Evolutionary conservation across 2,797 vertebrate species (phyloP).

Genomic region (Sebastes vulpes): DNA sequence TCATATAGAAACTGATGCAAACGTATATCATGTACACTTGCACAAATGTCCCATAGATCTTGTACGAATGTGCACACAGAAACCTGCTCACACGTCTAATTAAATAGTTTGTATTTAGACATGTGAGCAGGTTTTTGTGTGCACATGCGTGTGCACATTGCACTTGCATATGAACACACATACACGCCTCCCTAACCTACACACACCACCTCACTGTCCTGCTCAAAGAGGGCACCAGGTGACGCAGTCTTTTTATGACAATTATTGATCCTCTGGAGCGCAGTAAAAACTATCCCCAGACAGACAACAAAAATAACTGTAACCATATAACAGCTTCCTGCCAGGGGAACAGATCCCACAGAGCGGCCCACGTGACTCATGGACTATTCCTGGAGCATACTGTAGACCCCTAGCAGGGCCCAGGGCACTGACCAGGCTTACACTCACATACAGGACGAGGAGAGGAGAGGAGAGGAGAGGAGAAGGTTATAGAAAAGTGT

Average conservation of each 20-base stretch:
- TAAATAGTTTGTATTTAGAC: no score
- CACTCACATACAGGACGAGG: constrained; percentile 40
- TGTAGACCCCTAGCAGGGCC: constrained; percentile 77
- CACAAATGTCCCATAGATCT: neutral
- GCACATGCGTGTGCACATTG: no score
- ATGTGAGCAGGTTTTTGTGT: no score
- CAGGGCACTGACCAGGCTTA: constrained; percentile 73
- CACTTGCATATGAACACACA: neutral
- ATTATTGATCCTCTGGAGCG: constrained; percentile 94
- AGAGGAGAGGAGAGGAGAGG: constrained; percentile 36
- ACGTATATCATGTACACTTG: neutral
- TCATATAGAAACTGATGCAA: neutral
- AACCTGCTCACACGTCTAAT: no score
- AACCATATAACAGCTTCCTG: constrained; percentile 95
- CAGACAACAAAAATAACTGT: constrained; percentile 99
- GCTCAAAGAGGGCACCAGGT: constrained; percentile 91
- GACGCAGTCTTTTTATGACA: constrained; percentile 94
- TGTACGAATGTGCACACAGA: neutral
- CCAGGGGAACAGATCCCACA: constrained; percentile 95
- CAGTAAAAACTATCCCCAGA: constrained; percentile 96
- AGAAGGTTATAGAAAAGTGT: constrained; percentile 68
- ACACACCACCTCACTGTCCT: constrained; percentile 74
- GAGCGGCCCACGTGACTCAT: constrained; percentile 85
- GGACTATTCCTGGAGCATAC: constrained; percentile 85
- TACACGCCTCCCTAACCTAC: constrained; percentile 50